Percentiles rank a stretch among this genome's conserved stretches.
Conservation (phyloP, 2,888 invertebrate species). For the Acleris emargana region DNA sequence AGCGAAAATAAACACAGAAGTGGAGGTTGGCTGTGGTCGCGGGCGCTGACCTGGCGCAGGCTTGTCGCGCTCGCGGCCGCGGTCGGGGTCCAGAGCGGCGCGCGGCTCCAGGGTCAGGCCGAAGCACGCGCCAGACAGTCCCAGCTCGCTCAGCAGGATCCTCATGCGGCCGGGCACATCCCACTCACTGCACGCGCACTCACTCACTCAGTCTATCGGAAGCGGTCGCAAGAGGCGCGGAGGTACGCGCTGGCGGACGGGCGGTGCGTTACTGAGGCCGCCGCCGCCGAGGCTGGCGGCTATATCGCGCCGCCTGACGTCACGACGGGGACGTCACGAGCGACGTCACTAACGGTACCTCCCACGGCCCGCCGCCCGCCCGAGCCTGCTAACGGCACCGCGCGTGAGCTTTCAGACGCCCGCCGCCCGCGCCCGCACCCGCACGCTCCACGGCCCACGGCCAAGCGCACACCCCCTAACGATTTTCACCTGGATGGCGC, state of each 20-base stretch:
- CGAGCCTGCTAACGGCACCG: slow-evolving; percentile 83
- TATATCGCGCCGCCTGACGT: slow-evolving; percentile 83
- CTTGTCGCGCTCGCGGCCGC: slow-evolving; percentile 70
- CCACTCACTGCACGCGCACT: slow-evolving; percentile 82
- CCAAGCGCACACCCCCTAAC: slow-evolving; percentile 30
- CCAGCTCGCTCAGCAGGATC: slow-evolving; percentile 83
- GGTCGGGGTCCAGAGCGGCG: slow-evolving; percentile 62
- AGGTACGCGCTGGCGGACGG: slow-evolving; percentile 77
- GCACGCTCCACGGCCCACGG: slow-evolving; percentile 46
- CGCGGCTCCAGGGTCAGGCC: slow-evolving; percentile 81
- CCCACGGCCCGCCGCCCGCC: slow-evolving; percentile 82
- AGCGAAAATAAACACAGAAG: slow-evolving; percentile 83
- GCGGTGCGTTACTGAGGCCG: slow-evolving; percentile 84
- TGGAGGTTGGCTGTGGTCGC: slow-evolving; percentile 71
- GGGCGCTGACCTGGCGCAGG: slow-evolving; percentile 83
- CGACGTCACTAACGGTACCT: slow-evolving; percentile 84
- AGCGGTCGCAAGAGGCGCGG: slow-evolving; percentile 68
- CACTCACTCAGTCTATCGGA: slow-evolving; percentile 74
- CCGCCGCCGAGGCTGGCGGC: slow-evolving; percentile 80
- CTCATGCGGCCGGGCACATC: slow-evolving; percentile 83
- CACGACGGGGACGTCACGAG: slow-evolving; percentile 75
- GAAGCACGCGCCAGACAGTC: slow-evolving; percentile 82
- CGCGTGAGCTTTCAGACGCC: slow-evolving; percentile 75
- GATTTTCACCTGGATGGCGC: slow-evolving; percentile 17
- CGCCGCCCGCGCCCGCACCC: slow-evolving; percentile 48